Percentiles rank a stretch among this genome's conserved stretches.
Evolutionary conservation across 2,113 vertebrate genomes (phyloP).

Genomic region (Atherinomorus stipes): DNA sequence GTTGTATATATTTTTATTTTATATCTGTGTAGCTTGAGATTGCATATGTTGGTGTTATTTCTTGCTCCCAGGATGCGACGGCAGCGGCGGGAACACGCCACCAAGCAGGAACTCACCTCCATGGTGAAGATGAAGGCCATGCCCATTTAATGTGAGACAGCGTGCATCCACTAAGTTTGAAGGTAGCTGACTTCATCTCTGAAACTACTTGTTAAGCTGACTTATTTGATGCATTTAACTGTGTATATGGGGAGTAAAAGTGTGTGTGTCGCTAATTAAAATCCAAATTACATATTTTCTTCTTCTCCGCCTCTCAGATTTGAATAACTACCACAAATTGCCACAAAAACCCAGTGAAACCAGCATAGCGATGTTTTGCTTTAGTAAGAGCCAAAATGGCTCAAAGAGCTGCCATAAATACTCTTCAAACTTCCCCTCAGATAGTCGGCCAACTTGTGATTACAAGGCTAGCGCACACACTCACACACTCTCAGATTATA

Average conservation of each 20-base stretch:
- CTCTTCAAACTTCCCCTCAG: conserved; percentile 42
- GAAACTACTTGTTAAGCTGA: neutral
- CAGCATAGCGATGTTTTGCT: neutral
- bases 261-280: conserved; percentile 42
- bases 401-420: conserved; percentile 64
- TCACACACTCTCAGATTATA: conserved; percentile 50
- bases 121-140: conserved; percentile 87
- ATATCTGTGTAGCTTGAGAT: neutral
- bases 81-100: conserved; percentile 70
- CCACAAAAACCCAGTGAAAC: conserved; percentile 30
- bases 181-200: neutral
- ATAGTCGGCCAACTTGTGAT: conserved; percentile 62
- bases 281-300: conserved; percentile 34
- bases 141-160: conserved; percentile 78
- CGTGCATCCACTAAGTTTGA: neutral
- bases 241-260: neutral
- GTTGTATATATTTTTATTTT: neutral
- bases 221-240: conserved; percentile 27
- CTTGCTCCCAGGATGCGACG: conserved; percentile 73
- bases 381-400: conserved; percentile 15
- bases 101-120: conserved; percentile 82
- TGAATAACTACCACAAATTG: neutral
- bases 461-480: conserved; percentile 46
- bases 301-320: conserved; percentile 36
- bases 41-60: neutral